phyloP scores from a whole-genome alignment of 2,888 invertebrate species.

The Timandra comae region DNA sequence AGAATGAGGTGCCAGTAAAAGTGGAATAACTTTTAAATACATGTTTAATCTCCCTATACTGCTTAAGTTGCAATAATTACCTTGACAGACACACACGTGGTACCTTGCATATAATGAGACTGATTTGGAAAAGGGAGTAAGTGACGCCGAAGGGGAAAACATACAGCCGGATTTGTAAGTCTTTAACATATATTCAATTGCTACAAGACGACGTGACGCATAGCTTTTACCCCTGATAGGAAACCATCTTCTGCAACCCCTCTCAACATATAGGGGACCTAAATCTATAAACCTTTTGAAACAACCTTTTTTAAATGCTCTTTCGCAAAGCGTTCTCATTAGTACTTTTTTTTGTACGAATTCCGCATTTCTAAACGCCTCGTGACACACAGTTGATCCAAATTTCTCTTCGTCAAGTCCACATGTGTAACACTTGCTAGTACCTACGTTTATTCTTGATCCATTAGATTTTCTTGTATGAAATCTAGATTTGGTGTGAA shows the following conservation, averaged over 20 bases:
- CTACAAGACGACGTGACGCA: slow-evolving; percentile 23
- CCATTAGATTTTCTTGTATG: too few relatives aligned
- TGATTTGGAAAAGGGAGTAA: slow-evolving; percentile 41
- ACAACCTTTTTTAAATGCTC: slow-evolving; percentile 11
- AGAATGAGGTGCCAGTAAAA: neutral
- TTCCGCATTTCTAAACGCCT: neutral
- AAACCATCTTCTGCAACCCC: slow-evolving; percentile 36
- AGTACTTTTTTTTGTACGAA: neutral
- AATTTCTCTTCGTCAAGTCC: neutral
- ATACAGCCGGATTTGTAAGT: slow-evolving; percentile 34
- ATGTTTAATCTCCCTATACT: neutral
- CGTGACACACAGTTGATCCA: neutral
- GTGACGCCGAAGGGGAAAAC: slow-evolving; percentile 36
- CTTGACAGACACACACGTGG: slow-evolving; percentile 45
- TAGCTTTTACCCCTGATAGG: slow-evolving; percentile 27
- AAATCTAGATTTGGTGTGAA: too few relatives aligned
- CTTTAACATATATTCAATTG: slow-evolving; percentile 29
- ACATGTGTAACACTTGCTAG: neutral
- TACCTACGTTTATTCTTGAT: too few relatives aligned
- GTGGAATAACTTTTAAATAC: neutral
- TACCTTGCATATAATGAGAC: slow-evolving; percentile 43
- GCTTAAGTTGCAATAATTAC: slow-evolving; percentile 36
- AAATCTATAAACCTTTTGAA: slow-evolving; percentile 34
- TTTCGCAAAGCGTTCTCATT: neutral
- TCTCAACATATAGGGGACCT: slow-evolving; percentile 30